These are phyloP conservation scores for Perca flavescens DNA, from an alignment of 2,113 vertebrate genomes.

Conservation along the genomic window DNA sequence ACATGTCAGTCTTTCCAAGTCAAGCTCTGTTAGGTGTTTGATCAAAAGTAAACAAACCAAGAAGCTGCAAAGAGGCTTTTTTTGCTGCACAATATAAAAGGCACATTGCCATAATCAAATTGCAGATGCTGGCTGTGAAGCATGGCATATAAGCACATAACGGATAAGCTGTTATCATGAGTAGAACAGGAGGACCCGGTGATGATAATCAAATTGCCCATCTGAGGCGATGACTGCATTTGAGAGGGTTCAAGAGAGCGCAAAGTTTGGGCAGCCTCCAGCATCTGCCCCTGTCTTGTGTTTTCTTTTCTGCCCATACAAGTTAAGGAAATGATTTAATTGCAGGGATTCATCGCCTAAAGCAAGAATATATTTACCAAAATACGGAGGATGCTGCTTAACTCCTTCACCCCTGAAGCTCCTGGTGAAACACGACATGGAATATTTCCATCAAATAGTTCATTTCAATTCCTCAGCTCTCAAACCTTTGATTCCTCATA, in stretches of 20 bases:
- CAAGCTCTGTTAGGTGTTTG: slow-evolving; percentile 27
- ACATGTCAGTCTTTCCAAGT: background rate
- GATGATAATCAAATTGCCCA: slow-evolving; percentile 45
- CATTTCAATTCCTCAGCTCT: slow-evolving; percentile 15
- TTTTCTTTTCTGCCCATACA: background rate
- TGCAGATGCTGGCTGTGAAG: slow-evolving; percentile 20
- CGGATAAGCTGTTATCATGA: slow-evolving; percentile 43
- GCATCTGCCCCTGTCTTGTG: background rate
- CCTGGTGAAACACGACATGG: slow-evolving; percentile 15
- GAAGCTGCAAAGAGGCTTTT: slow-evolving; percentile 14
- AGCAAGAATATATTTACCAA: slow-evolving; percentile 11
- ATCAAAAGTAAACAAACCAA: slow-evolving; percentile 26
- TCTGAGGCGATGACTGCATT: slow-evolving; percentile 41
- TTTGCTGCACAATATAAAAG: slow-evolving; percentile 34
- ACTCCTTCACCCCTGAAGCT: slow-evolving; percentile 8
- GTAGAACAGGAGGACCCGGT: slow-evolving; percentile 30
- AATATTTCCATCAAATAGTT: slow-evolving; percentile 23
- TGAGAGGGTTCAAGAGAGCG: slow-evolving; percentile 30
- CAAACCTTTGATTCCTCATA: slow-evolving; percentile 6
- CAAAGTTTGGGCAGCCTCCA: slow-evolving; percentile 16
- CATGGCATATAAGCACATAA: slow-evolving; percentile 2
- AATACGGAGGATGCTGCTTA: slow-evolving; percentile 1
- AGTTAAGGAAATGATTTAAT: slow-evolving; percentile 18
- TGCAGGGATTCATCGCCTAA: slow-evolving; percentile 9
- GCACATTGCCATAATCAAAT: slow-evolving; percentile 38